A percentile compares a stretch with the other conserved stretches of the same genome.
Evolutionary conservation across 2,113 vertebrate genomes (phyloP).

Genomic region (Raja brachyura): DNA sequence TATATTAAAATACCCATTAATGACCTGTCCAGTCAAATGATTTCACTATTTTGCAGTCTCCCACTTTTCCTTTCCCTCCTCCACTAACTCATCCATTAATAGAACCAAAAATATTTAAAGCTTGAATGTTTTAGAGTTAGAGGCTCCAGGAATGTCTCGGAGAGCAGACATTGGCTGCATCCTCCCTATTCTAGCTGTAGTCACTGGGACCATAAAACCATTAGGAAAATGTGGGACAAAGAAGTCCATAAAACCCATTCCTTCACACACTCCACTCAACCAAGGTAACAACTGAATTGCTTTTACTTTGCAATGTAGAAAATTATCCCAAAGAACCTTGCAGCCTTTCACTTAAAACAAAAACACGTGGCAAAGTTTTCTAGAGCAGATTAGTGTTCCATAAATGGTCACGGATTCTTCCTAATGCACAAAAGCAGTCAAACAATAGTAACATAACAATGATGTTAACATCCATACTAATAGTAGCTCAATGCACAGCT

Average conservation of each 20-base stretch:
- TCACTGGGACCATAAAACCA: neutral
- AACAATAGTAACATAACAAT: neutral
- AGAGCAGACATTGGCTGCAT: neutral
- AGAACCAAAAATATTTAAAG: neutral
- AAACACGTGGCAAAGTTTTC: neutral
- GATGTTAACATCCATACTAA: neutral
- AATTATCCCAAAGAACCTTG: neutral
- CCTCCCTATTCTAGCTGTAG: neutral
- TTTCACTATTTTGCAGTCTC: neutral
- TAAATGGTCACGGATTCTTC: neutral
- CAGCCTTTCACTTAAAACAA: neutral
- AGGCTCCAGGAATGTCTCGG: too few species aligned
- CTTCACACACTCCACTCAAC: neutral
- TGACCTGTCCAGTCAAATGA: neutral
- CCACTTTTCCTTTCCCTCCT: neutral
- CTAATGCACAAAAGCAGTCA: neutral
- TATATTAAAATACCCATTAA: neutral
- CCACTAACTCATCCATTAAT: neutral
- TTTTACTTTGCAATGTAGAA: neutral
- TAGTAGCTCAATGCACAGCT: neutral
- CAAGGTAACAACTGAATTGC: neutral
- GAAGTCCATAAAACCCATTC: neutral
- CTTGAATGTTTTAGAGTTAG: neutral
- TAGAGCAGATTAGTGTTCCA: neutral
- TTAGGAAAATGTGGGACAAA: neutral